Evolutionary conservation across 2,797 vertebrate species (phyloP).

Genomic region (Epinephelus coioides): DNA sequence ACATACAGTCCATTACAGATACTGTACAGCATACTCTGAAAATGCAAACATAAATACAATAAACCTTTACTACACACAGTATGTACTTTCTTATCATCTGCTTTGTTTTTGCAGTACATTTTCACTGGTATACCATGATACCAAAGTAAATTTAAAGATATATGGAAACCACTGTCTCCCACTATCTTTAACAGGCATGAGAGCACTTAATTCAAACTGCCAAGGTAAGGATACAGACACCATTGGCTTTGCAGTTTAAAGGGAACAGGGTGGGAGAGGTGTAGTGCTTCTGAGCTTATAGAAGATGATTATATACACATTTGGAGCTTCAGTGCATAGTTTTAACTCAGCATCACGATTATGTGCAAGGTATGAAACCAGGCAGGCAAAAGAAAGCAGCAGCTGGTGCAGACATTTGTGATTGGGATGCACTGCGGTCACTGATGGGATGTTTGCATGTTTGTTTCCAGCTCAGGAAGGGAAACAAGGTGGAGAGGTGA

Average conservation of each 20-base stretch:
- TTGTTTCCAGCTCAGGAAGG: not conserved
- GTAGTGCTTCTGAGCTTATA: constrained; percentile 46
- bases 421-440: not conserved
- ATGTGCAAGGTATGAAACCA: constrained; percentile 52
- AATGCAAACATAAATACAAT: constrained; percentile 66
- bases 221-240: constrained; percentile 11
- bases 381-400: constrained; percentile 47
- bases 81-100: constrained; percentile 10
- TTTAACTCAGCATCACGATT: constrained; percentile 82
- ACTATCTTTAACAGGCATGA: not conserved
- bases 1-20: constrained; percentile 23
- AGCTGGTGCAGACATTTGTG: constrained; percentile 23
- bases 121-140: constrained; percentile 26
- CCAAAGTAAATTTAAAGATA: not conserved
- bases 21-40: constrained; percentile 49
- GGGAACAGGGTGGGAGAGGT: constrained; percentile 28
- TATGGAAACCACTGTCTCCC: not conserved
- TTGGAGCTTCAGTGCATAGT: constrained; percentile 86
- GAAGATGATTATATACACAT: constrained; percentile 57
- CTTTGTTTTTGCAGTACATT: constrained; percentile 20
- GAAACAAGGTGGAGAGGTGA: not conserved
- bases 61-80: constrained; percentile 55
- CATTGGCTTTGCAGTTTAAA: constrained; percentile 64
- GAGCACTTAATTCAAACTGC: constrained; percentile 16
- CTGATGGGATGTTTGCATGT: not conserved